Evolutionary conservation across 92 coral and sea anemone species (phyloP).

Genomic region (Epizoanthus fatuus): DNA sequence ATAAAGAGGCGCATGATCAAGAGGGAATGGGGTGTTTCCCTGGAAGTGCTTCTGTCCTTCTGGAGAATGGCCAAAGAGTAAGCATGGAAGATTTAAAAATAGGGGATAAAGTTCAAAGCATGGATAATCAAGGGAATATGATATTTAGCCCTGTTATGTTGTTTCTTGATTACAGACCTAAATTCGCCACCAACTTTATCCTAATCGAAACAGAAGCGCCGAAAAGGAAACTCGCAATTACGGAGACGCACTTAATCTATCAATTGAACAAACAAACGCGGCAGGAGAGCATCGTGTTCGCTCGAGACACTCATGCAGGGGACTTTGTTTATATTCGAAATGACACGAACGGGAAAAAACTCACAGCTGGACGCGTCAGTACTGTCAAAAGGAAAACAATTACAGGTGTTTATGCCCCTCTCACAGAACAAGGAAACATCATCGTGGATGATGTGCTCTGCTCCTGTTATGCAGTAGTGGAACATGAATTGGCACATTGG

Average conservation of each 20-base stretch:
- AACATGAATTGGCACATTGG: slow-evolving; percentile 81
- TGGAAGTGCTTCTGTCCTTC: slow-evolving; percentile 66
- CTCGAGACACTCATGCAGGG: slow-evolving; percentile 76
- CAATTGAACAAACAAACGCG: slow-evolving; percentile 84
- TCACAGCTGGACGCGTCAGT: slow-evolving; percentile 80
- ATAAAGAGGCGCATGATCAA: slow-evolving; percentile 30
- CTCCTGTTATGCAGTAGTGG: slow-evolving; percentile 92
- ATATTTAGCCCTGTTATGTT: slow-evolving; percentile 85
- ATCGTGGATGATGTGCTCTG: slow-evolving; percentile 83
- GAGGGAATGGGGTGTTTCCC: slow-evolving; percentile 71
- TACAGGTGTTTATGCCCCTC: slow-evolving; percentile 90
- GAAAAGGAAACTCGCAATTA: slow-evolving; percentile 75
- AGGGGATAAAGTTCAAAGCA: slow-evolving; percentile 80
- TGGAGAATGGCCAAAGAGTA: slow-evolving; percentile 65
- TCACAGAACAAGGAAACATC: slow-evolving; percentile 94
- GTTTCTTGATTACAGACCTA: slow-evolving; percentile 89
- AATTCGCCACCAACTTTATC: slow-evolving; percentile 52
- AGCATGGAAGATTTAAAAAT: slow-evolving; percentile 68
- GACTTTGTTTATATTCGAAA: slow-evolving; percentile 81
- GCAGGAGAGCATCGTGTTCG: slow-evolving; percentile 72
- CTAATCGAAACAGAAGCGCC: slow-evolving; percentile 79
- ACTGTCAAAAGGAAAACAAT: slow-evolving; percentile 39
- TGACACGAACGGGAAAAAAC: slow-evolving; percentile 44
- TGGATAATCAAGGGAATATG: slow-evolving; percentile 69
- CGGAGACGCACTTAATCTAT: slow-evolving; percentile 93